These are phyloP conservation scores for Pseudopipra pipra DNA, from an alignment of 2,113 vertebrate genomes.

Conservation along the genomic window DNA sequence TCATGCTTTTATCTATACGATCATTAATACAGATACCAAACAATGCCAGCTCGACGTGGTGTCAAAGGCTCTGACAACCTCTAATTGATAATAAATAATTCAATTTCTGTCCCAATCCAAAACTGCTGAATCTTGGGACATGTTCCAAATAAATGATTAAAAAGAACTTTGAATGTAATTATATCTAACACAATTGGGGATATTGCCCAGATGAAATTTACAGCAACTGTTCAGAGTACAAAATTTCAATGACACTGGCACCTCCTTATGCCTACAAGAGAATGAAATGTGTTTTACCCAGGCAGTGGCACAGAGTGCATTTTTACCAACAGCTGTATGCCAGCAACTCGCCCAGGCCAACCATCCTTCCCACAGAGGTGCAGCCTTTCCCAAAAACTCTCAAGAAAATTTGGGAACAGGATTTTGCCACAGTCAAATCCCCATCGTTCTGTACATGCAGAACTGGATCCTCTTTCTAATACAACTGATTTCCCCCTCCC, in stretches of 20 bases:
- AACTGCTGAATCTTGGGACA: slow-evolving; percentile 64
- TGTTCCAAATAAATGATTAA: slow-evolving; percentile 67
- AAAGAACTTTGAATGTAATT: slow-evolving; percentile 69
- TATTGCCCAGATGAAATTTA: slow-evolving; percentile 64
- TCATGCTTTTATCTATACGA: slow-evolving; percentile 67
- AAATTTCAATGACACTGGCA: slow-evolving; percentile 46
- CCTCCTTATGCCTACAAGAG: slow-evolving; percentile 14
- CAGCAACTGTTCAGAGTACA: slow-evolving; percentile 31
- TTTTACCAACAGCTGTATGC: slow-evolving; percentile 24
- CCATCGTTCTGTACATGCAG: neutral
- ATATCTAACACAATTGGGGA: slow-evolving; percentile 63
- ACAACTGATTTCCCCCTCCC: neutral
- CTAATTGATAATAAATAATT: slow-evolving; percentile 77
- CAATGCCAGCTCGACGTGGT: slow-evolving; percentile 59
- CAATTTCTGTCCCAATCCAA: slow-evolving; percentile 65
- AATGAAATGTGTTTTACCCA: neutral
- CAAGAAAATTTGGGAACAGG: neutral
- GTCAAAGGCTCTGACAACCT: slow-evolving; percentile 70
- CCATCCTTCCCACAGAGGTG: neutral
- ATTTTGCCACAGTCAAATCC: neutral
- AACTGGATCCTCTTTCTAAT: neutral
- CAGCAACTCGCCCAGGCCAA: slow-evolving; percentile 28
- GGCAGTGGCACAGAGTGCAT: neutral
- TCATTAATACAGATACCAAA: slow-evolving; percentile 72
- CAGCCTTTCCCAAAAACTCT: neutral